Conservation (phyloP, 1,140 invertebrate genomes). For the Pomphorhynchus laevis region DNA sequence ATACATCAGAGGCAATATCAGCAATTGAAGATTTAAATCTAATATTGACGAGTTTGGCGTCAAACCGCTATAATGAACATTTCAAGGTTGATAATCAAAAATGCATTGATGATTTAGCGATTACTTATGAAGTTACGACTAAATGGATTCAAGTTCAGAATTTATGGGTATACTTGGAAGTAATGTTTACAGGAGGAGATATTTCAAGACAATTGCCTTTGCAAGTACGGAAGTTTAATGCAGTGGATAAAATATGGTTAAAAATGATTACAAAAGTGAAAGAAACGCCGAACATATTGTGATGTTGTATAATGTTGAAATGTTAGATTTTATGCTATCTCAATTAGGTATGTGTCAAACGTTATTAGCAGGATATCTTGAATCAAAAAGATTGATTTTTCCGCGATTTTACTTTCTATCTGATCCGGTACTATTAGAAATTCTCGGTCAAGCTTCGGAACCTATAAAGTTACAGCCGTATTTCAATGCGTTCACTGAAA, state of each 20-base stretch:
- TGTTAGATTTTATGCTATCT: conserved; percentile 63
- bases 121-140: conserved; percentile 75
- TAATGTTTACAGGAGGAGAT: conserved; percentile 79
- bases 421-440: conserved; percentile 66
- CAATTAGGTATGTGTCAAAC: conserved; percentile 81
- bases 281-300: conserved; percentile 59
- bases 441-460: conserved; percentile 67
- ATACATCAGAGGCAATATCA: conserved; percentile 62
- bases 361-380: conserved; percentile 65
- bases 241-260: conserved; percentile 90
- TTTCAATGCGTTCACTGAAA: conserved; percentile 17
- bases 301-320: conserved; percentile 67
- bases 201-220: conserved; percentile 69
- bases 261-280: conserved; percentile 80
- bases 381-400: conserved; percentile 74
- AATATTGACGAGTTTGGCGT: conserved; percentile 56
- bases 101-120: conserved; percentile 65
- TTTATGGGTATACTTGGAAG: conserved; percentile 80
- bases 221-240: conserved; percentile 34
- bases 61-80: conserved; percentile 60
- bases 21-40: conserved; percentile 72
- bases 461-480: conserved; percentile 68
- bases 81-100: conserved; percentile 76
- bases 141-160: conserved; percentile 78
- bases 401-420: conserved; percentile 86